Conservation (phyloP, 2,113 vertebrate genomes). For the Cranoglanis bouderius region DNA sequence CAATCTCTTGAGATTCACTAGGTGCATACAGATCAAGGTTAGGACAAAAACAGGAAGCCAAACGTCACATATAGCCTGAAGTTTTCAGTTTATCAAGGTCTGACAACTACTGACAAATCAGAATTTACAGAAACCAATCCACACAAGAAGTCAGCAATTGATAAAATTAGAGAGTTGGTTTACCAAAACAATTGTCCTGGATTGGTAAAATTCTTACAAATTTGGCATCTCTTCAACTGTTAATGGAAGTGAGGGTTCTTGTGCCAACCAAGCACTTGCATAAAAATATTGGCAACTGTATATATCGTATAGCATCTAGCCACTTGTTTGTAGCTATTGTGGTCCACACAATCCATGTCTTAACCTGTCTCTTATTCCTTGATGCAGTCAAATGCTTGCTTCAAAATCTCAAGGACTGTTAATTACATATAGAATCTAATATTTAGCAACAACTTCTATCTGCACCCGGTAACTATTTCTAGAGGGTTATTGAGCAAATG, state of each 20-base stretch:
- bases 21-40: slow-evolving; percentile 70
- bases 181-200: not conserved
- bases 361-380: not conserved
- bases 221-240: not conserved
- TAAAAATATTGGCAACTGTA: not conserved
- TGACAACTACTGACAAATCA: slow-evolving; percentile 3
- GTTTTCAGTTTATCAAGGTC: slow-evolving; percentile 8
- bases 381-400: not conserved
- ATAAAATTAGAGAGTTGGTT: too few species aligned
- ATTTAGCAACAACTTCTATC: not conserved
- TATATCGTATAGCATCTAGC: not conserved
- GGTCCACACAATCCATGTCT: not conserved
- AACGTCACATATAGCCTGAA: slow-evolving; percentile 59
- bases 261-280: not conserved
- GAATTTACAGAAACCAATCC: not conserved
- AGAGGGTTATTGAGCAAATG: not conserved
- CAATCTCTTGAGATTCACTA: slow-evolving; percentile 66
- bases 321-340: not conserved
- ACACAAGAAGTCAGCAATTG: not conserved
- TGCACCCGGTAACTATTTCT: not conserved
- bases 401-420: not conserved
- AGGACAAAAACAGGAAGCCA: slow-evolving; percentile 69
- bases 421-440: not conserved
- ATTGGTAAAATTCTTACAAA: not conserved
- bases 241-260: not conserved